These are phyloP conservation scores for Notarius quadriscutis DNA, from an alignment of 2,113 vertebrate species.

Conservation along the genomic window DNA sequence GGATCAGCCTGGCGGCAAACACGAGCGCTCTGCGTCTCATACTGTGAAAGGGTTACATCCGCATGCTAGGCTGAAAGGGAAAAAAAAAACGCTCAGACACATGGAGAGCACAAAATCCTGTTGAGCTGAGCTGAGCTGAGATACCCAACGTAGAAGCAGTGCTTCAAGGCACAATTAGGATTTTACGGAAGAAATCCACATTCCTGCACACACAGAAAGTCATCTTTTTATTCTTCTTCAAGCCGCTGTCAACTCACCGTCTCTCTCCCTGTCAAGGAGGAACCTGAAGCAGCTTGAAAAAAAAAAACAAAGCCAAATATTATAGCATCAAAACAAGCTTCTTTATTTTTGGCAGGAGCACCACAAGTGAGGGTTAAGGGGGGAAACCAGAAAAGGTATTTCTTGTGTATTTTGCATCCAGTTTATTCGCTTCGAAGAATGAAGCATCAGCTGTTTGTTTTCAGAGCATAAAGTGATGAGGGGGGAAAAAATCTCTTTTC, in stretches of 20 bases:
- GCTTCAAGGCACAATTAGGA: constrained; percentile 85
- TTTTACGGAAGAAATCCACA: constrained; percentile 83
- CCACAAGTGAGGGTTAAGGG: constrained; percentile 59
- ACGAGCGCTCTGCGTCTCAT: constrained; percentile 68
- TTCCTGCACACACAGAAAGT: constrained; percentile 78
- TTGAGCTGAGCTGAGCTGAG: constrained; percentile 76
- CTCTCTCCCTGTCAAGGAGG: constrained; percentile 68
- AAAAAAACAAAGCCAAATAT: constrained; percentile 66
- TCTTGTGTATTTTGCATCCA: constrained; percentile 68
- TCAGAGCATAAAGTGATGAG: constrained; percentile 59
- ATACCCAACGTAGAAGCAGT: constrained; percentile 73
- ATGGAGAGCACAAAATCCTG: constrained; percentile 75
- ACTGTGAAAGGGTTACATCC: constrained; percentile 78
- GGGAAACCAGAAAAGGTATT: constrained; percentile 57
- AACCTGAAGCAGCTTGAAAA: constrained; percentile 74
- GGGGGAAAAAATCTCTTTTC: neutral
- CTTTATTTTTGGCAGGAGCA: constrained; percentile 67
- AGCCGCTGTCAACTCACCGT: constrained; percentile 72
- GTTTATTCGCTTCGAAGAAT: constrained; percentile 71
- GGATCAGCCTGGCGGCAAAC: constrained; percentile 75
- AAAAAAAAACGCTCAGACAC: constrained; percentile 53
- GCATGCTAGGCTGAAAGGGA: constrained; percentile 72
- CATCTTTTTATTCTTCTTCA: constrained; percentile 71
- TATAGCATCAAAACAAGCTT: constrained; percentile 68
- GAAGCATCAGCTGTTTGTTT: constrained; percentile 63